Base-by-base conservation (phyloP, 2,888 invertebrate genomes). In the Homarus gammarus region DNA sequence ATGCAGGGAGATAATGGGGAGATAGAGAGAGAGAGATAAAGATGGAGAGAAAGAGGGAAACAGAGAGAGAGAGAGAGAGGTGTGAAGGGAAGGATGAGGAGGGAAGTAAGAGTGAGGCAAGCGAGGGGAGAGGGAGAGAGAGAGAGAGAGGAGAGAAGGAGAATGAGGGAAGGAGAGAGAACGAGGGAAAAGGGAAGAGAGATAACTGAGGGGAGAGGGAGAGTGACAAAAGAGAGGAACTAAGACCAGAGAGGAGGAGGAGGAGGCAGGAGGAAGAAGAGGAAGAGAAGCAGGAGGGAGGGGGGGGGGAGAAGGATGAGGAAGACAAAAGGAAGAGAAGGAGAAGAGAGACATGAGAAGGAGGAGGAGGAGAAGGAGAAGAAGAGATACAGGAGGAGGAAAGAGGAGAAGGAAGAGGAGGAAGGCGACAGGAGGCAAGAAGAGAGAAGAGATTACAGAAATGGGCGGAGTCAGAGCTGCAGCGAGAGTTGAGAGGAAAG, bases 401-500 rank as follows among this genome's bases (percentile, higher is more conserved):
- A 38, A 22, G 27, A 64, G 40, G 79, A 79, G 56, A 36, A 31
- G 61, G 56, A 79, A 61, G 6, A n/a, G 18, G 18, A 36, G n/a
- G 36, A 22, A 18, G 18, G 31, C 36, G 2, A 6, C 22, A 22
- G 18, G 36, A 51, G 51, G 31, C 51, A 33, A 51, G 51, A 51
- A 27, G 31, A 33, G 56, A 56, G 12, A 27, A 18, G 27, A 78
- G 77, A 77, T 77, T 77, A 77, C 27, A 44, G 31, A 18, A 77
- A 22, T 77, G 77, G 78, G 78, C 78, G 78, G 78, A 27, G 51
- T 51, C 3, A 51, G 1, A 51, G 51, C 15, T 33, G 78, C 33
- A 51, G 44, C 33, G 73, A n/a, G 33, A 73, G 73, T n/a, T 36
- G 51, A 44, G 82, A 70, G 38, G 70, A 44, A n/a, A n/a, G n/a